Evolutionary conservation across 2,113 vertebrate species (phyloP).

Genomic region (Nycticryphes semicollaris): DNA sequence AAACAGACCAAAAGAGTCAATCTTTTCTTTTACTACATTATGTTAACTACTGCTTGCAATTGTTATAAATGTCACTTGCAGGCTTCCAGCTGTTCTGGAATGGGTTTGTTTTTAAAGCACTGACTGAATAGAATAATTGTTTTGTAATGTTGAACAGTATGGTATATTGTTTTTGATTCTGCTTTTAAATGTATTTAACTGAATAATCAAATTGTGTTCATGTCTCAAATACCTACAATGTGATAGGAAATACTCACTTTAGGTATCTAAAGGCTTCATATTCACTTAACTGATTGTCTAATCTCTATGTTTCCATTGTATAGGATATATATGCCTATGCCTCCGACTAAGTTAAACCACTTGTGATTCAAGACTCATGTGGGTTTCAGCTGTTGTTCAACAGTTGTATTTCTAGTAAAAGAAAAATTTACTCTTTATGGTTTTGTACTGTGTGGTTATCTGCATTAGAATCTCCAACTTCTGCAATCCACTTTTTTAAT

Average conservation of each 20-base stretch:
- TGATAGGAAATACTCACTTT: constrained; percentile 6
- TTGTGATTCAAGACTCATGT: neutral
- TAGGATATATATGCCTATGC: neutral
- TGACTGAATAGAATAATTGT: constrained; percentile 56
- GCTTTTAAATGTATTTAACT: constrained; percentile 35
- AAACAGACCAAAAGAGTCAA: neutral
- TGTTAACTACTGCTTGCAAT: constrained; percentile 11
- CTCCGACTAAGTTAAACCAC: neutral
- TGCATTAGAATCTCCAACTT: neutral
- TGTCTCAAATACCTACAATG: neutral
- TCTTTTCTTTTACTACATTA: constrained; percentile 37
- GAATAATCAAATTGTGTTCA: constrained; percentile 33
- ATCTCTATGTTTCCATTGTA: neutral
- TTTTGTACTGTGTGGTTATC: neutral
- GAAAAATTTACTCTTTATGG: neutral
- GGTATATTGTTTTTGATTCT: constrained; percentile 18
- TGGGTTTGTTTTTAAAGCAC: constrained; percentile 56
- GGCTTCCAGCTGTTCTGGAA: constrained; percentile 60
- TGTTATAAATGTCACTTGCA: constrained; percentile 53
- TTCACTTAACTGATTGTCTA: neutral
- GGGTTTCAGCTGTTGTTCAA: neutral
- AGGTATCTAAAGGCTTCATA: neutral
- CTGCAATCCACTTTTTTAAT: neutral
- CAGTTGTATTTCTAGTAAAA: neutral
- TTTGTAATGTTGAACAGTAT: constrained; percentile 41